Conservation (phyloP, 2,888 invertebrate genomes). For the Drosophila nigritarsus region DNA sequence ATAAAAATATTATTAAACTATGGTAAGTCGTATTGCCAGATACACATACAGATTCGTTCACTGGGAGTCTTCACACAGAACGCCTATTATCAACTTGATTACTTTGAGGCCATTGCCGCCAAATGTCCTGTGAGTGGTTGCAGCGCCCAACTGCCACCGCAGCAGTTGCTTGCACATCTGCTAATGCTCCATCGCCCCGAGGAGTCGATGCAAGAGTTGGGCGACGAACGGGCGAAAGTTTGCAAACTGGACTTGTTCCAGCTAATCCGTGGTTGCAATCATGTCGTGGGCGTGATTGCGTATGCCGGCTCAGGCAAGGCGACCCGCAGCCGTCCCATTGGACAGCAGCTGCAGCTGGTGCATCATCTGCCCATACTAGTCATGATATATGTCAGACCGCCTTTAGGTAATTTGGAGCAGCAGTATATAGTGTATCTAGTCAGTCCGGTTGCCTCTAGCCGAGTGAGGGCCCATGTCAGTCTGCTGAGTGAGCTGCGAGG, state of each 20-base stretch:
- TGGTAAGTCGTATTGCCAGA: constrained; percentile 32
- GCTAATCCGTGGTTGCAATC: constrained; percentile 50
- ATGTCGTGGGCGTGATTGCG: constrained; percentile 54
- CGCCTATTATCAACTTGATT: constrained; percentile 23
- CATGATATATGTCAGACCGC: constrained; percentile 56
- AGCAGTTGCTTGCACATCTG: constrained; percentile 55
- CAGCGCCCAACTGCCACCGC: constrained; percentile 30
- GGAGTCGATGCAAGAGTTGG: constrained; percentile 57
- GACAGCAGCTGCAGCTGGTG: constrained; percentile 53
- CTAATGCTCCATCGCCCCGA: constrained; percentile 53
- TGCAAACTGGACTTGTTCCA: constrained; percentile 44
- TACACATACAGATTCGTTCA: too few species aligned
- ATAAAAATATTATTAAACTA: constrained; percentile 1
- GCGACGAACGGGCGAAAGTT: constrained; percentile 40
- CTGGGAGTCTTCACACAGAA: constrained; percentile 9
- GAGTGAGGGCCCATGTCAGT: constrained; percentile 47
- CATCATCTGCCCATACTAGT: constrained; percentile 58
- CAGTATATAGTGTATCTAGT: constrained; percentile 53
- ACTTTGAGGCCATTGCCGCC: constrained; percentile 46
- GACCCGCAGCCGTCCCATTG: constrained; percentile 45
- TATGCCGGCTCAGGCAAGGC: constrained; percentile 40
- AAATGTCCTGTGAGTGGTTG: constrained; percentile 50
- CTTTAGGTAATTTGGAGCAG: constrained; percentile 20
- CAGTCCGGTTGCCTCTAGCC: constrained; percentile 35
- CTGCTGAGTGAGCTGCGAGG: constrained; percentile 23